These are phyloP conservation scores for Oncorhynchus masou DNA, from an alignment of 2,113 vertebrate species.

Conservation along the genomic window DNA sequence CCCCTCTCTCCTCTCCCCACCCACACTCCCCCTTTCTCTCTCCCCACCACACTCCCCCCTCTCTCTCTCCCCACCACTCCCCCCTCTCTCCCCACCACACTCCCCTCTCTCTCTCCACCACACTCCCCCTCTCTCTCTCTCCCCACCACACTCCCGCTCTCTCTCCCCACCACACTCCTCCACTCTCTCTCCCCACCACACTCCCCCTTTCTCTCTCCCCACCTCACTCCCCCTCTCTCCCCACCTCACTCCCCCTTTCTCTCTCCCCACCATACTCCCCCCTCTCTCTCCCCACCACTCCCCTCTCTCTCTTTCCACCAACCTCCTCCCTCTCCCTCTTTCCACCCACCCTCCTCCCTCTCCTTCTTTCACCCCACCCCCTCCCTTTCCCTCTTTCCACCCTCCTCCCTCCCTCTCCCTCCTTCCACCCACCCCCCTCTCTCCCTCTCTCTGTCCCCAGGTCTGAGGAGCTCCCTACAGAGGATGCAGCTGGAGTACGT, in stretches of 20 bases:
- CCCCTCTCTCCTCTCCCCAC: neutral
- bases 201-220: no score
- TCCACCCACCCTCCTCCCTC: no score
- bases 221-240: no score
- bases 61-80: neutral
- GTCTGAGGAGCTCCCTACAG: slow-evolving; percentile 91
- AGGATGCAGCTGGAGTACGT: slow-evolving; percentile 96
- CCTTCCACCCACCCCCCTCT: neutral
- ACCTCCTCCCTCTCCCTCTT: no score
- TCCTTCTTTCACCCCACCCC: no score
- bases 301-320: no score
- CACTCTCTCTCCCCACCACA: neutral
- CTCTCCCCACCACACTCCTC: neutral
- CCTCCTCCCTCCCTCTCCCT: no score
- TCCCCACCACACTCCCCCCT: no score
- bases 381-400: no score
- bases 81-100: neutral
- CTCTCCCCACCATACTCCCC: no score
- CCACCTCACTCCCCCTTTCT: no score
- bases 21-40: neutral
- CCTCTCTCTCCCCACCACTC: no score
- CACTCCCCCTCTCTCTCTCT: neutral
- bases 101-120: neutral
- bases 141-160: neutral
- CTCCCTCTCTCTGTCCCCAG: slow-evolving; percentile 62